phyloP scores from a whole-genome alignment of 1,140 invertebrate genomes.

The Caerostris darwini region DNA sequence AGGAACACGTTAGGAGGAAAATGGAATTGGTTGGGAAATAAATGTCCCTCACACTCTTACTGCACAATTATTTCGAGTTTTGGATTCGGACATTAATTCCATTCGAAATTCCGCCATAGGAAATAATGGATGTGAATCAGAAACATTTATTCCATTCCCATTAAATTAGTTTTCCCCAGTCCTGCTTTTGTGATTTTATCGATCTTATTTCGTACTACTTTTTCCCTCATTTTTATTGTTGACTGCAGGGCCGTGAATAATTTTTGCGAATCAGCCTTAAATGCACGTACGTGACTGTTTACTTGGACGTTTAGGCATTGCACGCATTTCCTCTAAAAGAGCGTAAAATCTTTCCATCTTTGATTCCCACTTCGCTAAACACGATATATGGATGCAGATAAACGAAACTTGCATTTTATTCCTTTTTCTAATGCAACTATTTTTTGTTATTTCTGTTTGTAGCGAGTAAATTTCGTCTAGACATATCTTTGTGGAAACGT shows the following conservation, averaged over 20 bases:
- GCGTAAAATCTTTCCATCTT: too few relatives aligned
- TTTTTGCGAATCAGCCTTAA: background rate
- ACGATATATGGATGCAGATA: background rate
- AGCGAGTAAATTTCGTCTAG: too few relatives aligned
- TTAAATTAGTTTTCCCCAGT: conserved; percentile 22
- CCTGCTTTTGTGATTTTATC: conserved; percentile 1
- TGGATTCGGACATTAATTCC: background rate
- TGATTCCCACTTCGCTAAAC: too few relatives aligned
- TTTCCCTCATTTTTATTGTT: background rate
- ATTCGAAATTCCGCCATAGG: background rate
- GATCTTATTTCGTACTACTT: background rate
- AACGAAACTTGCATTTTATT: background rate
- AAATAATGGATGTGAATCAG: conserved; percentile 27
- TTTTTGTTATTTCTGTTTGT: too few relatives aligned
- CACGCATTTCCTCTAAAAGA: background rate
- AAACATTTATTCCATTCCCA: conserved; percentile 4
- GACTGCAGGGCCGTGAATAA: background rate
- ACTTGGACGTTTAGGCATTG: background rate
- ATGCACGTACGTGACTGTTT: background rate
- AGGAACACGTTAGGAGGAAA: background rate
- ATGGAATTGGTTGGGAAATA: background rate
- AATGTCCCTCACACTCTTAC: background rate
- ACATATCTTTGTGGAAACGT: too few relatives aligned
- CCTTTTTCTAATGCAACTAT: background rate
- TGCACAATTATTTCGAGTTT: conserved; percentile 15